Percentiles rank a stretch among this genome's conserved stretches.
These are phyloP conservation scores for Meiosimyza platycephala DNA, from an alignment of 2,888 invertebrate species.

Conservation along the genomic window DNA sequence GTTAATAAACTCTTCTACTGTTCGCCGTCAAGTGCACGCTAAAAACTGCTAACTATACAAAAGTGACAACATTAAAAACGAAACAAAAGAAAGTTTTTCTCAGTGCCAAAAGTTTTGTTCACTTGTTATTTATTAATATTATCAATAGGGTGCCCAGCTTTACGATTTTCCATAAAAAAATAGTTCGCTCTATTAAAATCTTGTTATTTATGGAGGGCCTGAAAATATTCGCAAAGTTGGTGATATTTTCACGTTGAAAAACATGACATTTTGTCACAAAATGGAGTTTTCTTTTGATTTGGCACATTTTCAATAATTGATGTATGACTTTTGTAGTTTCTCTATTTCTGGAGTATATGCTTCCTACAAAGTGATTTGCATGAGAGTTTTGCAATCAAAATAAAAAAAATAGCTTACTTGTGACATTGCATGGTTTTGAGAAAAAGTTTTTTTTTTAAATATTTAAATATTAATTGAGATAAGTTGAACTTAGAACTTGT, in stretches of 20 bases:
- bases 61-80: constrained; percentile 6
- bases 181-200: no score
- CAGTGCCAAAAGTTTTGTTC: constrained; percentile 6
- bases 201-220: neutral
- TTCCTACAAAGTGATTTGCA: no score
- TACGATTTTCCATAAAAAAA: no score
- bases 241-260: neutral
- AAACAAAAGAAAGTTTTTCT: constrained; percentile 4
- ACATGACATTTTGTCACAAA: neutral
- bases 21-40: constrained; percentile 32
- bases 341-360: no score
- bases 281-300: neutral
- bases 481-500: no score
- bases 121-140: constrained; percentile 1
- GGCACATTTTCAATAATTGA: no score
- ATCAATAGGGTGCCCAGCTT: constrained; percentile 7
- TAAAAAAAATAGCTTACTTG: no score
- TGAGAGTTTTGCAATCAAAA: no score
- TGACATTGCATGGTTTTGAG: no score
- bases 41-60: constrained; percentile 29
- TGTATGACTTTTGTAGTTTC: neutral
- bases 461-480: no score
- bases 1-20: constrained; percentile 9
- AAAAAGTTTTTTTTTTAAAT: no score
- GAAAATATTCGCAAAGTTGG: neutral